Evolutionary conservation across 2,113 vertebrate genomes (phyloP).

Genomic region (Lampris incognitus): DNA sequence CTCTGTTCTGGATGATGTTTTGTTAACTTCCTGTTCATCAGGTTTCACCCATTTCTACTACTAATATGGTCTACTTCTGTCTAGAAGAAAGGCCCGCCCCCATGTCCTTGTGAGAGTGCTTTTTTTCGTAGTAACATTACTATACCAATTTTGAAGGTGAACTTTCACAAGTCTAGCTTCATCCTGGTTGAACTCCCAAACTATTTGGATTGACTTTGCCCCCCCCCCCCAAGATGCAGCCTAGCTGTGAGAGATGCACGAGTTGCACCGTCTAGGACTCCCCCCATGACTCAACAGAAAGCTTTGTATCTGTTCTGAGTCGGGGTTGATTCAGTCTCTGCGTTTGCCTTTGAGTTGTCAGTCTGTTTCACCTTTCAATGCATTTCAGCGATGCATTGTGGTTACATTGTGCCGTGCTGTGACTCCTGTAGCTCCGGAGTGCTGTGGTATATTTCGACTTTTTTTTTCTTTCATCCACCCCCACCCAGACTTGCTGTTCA

Average conservation of each 20-base stretch:
- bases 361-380: constrained; percentile 24
- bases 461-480: constrained; percentile 28
- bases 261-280: not conserved
- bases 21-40: constrained; percentile 8
- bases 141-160: not conserved
- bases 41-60: constrained; percentile 10
- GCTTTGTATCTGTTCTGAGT: constrained; percentile 2
- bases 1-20: constrained; percentile 15
- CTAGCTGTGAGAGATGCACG: constrained; percentile 12
- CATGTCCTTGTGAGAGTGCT: constrained; percentile 16
- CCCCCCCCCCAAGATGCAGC: not conserved
- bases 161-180: not conserved
- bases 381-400: constrained; percentile 44
- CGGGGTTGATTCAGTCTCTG: not conserved
- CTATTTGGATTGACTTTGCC: not conserved
- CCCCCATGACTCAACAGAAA: not conserved
- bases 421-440: constrained; percentile 32
- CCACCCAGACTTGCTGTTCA: constrained; percentile 69
- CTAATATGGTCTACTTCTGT: constrained; percentile 71
- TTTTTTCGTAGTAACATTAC: not conserved
- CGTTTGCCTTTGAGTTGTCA: constrained; percentile 23
- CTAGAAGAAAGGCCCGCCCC: constrained; percentile 57
- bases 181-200: constrained; percentile 27
- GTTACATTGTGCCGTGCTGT: constrained; percentile 38
- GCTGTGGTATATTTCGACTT: constrained; percentile 30